phyloP scores from a whole-genome alignment of 2,797 vertebrate genomes.

The Fistularia tabacaria region DNA sequence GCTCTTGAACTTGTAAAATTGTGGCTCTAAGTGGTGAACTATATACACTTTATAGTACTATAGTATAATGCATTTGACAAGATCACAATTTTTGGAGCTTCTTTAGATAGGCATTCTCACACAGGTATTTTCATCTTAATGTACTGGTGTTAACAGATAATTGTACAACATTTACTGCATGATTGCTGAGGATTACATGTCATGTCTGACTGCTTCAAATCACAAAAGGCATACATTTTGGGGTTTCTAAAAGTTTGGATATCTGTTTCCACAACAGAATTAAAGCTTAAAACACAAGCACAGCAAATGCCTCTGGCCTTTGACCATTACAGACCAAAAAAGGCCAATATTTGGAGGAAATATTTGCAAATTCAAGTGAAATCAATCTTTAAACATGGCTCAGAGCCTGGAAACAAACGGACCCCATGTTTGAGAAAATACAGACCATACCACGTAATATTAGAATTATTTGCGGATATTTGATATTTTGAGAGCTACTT shows the following conservation, averaged over 20 bases:
- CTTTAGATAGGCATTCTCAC: no score
- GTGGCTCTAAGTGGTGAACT: no score
- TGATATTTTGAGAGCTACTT: neutral
- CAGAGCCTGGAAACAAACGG: neutral
- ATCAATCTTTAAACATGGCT: neutral
- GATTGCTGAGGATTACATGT: no score
- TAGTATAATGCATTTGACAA: no score
- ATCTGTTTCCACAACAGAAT: slow-evolving; percentile 29
- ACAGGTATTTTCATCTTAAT: no score
- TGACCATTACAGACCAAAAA: slow-evolving; percentile 16
- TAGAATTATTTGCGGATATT: slow-evolving; percentile 13
- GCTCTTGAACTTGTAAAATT: no score
- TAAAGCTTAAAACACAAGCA: slow-evolving; percentile 7
- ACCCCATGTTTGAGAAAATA: slow-evolving; percentile 3
- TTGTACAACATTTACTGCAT: no score
- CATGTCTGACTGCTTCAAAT: no score
- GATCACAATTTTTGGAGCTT: no score
- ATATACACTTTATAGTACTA: no score
- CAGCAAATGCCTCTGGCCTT: slow-evolving; percentile 11
- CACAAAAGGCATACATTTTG: no score
- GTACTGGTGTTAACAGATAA: no score
- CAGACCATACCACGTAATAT: neutral
- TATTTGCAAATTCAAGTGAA: slow-evolving; percentile 2
- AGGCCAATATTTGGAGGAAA: slow-evolving; percentile 19
- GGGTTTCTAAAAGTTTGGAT: slow-evolving; percentile 6